Percentiles rank a stretch among this genome's conserved stretches.
phyloP scores from a whole-genome alignment of 2,888 invertebrate species.

The Pseudococcus viburni region DNA sequence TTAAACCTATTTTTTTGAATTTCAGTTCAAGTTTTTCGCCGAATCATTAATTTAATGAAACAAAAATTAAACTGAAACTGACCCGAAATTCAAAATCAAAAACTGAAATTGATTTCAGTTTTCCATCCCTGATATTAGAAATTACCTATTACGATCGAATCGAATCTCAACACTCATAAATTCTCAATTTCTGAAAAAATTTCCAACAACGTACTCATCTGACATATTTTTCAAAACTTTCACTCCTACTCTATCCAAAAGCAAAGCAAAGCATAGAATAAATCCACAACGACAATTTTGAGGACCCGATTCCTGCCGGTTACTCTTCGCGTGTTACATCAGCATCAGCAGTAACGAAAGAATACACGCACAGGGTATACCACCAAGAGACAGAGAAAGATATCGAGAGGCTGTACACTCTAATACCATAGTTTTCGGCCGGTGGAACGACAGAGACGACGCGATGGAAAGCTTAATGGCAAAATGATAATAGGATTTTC shows the following conservation, averaged over 20 bases:
- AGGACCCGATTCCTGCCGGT: not conserved
- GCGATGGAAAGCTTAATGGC: slow-evolving; percentile 56
- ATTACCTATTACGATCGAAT: too few relatives aligned
- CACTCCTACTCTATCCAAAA: not conserved
- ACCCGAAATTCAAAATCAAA: too few relatives aligned
- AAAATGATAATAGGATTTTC: slow-evolving; percentile 66
- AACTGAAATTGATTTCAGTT: too few relatives aligned
- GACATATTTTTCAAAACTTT: not conserved
- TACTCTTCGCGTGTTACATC: not conserved
- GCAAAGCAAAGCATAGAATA: not conserved
- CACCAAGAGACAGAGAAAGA: not conserved
- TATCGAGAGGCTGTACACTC: not conserved
- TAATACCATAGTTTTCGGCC: not conserved
- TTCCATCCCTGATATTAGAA: too few relatives aligned
- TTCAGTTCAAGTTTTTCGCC: too few relatives aligned
- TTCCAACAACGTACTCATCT: too few relatives aligned
- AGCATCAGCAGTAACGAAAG: not conserved
- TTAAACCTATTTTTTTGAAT: too few relatives aligned
- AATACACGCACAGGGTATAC: slow-evolving; percentile 13
- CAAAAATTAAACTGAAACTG: too few relatives aligned
- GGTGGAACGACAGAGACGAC: not conserved
- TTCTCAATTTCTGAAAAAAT: too few relatives aligned
- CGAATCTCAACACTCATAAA: too few relatives aligned
- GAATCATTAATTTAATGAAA: too few relatives aligned
- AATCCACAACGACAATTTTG: not conserved